Evolutionary conservation across 2,797 vertebrate species (phyloP), one percentile per base, ranked within the genome.

Genomic region (Columba guinea): DNA sequence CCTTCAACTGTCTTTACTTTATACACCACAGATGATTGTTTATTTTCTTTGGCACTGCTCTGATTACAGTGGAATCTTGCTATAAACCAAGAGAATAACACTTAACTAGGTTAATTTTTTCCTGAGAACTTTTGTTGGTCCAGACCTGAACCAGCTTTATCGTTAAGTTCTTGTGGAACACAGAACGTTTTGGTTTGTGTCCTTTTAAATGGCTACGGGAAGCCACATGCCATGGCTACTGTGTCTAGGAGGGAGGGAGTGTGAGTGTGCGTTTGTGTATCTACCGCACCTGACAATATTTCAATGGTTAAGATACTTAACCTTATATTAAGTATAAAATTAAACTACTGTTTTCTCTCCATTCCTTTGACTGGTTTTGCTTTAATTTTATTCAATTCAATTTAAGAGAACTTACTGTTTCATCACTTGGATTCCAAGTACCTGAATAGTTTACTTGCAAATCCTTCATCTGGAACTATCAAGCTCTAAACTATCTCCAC

Each of bases 31-130:
- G 81, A 89, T 62, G 53, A 53, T 82, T 93, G 90, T 94, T 96
- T 97, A 95, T 97, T 98, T 97, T 96, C 90, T 85, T 97, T 97
- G 96, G 96, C 97, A 91, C 28, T 83, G 68, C 69, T 77, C 32
- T 80, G 70, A 78, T 44, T n/a, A 55, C 93, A 94, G 87, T 92
- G 90, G 71, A 96, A 95, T 95, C 93, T 87, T 88, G 53, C 73
- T 96, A 55, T 21, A 87, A 95, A 95, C 92, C 65, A 94, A 89
- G 73, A 95, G 85, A 91, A 90, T 73, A 74, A 90, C 49, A 75
- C 56, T 82, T 64, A 37, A 68, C 59, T 62, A 51, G 19, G 41
- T 69, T 23, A 64, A 28, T 67, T 84, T 80, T 92, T 83, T 65
- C 93, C 62, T 49, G 67, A 82, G 51, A 90, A 69, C 46, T 69